Evolutionary conservation across 2,113 vertebrate genomes (phyloP), one percentile per base, ranked within the genome.

Genomic region (Thunnus maccoyii): DNA sequence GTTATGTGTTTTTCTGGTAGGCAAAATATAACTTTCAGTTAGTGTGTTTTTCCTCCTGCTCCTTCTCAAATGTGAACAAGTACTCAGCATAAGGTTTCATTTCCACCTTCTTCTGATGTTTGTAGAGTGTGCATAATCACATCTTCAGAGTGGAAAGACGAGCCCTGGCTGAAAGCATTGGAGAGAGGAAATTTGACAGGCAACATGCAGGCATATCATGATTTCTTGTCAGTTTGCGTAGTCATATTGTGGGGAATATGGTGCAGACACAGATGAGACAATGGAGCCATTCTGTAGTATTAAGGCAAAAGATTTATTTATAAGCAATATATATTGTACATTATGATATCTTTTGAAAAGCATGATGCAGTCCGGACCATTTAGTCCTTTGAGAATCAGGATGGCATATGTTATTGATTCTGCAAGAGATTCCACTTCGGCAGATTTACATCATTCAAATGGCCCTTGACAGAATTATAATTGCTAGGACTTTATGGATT

Each of bases 381-480:
- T 71, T 32, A 50, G 72, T 78, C 51, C 58, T 48, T 47, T 22
- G 16, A 78, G 74, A 66, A 50, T 22, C 30, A 12, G 20, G 41
- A 41, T 68, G 47, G 15, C 36, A 62, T 69, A 51, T 16, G 50
- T 76, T 58, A 82, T 88, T 86, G 78, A 75, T 88, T 90, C 64
- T 67, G 74, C 48, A 50, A 47, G 63, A 77, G 30, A 61, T 80
- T 48, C 32, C 51, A 10, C 65, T 75, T 60, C 72, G 36, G 58
- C 61, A 50, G 65, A 66, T 66, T 76, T 71, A 32, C 54, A 75
- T 80, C 3, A 80, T 64, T 54, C 4, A 18, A 25, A 32, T 78
- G 62, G 55, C 56, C 82, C 80, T 30, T 63, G 56, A 46, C 78
- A 72, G 80, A 78, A 51, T 64, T 77, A 64, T 56, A 81, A 86